Percentiles rank a stretch among this genome's conserved stretches.
Evolutionary conservation across 1,140 invertebrate genomes (phyloP).

Genomic region (Diprion similis): DNA sequence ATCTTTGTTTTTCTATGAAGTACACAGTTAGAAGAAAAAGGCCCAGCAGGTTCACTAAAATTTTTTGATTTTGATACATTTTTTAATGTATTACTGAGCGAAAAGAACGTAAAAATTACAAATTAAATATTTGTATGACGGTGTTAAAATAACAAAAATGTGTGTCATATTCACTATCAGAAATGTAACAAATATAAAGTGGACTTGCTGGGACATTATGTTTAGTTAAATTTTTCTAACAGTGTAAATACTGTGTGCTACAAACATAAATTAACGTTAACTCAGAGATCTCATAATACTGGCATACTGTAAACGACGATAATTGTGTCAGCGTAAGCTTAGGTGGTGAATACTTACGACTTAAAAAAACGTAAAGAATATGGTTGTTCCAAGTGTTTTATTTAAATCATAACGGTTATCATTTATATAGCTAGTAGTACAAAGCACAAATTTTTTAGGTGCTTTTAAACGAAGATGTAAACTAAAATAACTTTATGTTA

Average conservation of each 20-base stretch:
- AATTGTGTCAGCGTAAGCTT: background rate
- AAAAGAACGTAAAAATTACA: no score
- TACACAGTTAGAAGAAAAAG: no score
- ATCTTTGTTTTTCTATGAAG: no score
- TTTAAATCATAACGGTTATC: background rate
- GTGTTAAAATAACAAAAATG: no score
- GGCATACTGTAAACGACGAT: background rate
- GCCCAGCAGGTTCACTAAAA: no score
- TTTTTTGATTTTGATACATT: no score
- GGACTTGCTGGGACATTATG: no score
- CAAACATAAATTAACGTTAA: background rate
- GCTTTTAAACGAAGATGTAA: background rate
- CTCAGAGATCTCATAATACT: conserved; percentile 2
- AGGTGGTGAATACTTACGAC: background rate
- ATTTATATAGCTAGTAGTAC: background rate
- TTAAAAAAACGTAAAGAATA: background rate
- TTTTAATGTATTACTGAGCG: no score
- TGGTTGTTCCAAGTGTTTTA: background rate
- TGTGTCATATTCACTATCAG: no score
- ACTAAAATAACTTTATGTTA: background rate
- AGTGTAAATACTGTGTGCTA: background rate
- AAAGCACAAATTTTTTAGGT: background rate
- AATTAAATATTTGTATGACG: no score
- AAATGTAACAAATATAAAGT: no score
- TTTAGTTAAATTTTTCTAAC: background rate